Percentiles rank a stretch among this genome's conserved stretches.
Conservation (phyloP, 2,113 vertebrate species). For the Genyomyrus donnyi region DNA sequence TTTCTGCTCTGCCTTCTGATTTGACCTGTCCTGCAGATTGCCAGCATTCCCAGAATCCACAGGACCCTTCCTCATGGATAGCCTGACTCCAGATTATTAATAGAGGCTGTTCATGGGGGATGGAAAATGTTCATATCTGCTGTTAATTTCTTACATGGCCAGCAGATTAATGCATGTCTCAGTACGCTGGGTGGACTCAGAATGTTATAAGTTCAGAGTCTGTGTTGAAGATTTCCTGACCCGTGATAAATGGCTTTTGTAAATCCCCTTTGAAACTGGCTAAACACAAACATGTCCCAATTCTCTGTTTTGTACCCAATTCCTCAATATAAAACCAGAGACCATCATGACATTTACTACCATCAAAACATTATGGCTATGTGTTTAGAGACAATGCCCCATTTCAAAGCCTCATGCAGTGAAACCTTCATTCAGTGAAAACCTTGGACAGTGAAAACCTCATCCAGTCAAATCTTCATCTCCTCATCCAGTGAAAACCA, state of each 20-base stretch:
- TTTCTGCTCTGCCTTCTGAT: not conserved
- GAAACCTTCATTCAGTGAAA: not conserved
- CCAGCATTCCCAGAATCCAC: not conserved
- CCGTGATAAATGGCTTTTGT: not conserved
- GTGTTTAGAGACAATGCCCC: not conserved
- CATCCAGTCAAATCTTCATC: not conserved
- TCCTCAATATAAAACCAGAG: not conserved
- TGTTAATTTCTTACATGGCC: not conserved
- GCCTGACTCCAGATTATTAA: not conserved
- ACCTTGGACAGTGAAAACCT: not conserved
- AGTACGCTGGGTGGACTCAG: not conserved
- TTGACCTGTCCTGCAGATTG: not conserved
- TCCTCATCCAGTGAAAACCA: not conserved
- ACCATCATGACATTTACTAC: not conserved
- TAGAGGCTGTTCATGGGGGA: not conserved
- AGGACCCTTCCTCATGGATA: not conserved
- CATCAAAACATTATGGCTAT: not conserved
- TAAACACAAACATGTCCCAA: not conserved
- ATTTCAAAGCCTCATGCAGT: not conserved
- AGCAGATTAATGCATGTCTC: not conserved
- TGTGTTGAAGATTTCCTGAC: not conserved
- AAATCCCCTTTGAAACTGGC: not conserved
- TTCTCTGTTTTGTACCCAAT: not conserved
- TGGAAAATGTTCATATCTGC: not conserved
- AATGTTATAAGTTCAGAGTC: not conserved